Base-by-base conservation (phyloP, 2,888 invertebrate genomes). In the Nasonovia ribisnigri region DNA sequence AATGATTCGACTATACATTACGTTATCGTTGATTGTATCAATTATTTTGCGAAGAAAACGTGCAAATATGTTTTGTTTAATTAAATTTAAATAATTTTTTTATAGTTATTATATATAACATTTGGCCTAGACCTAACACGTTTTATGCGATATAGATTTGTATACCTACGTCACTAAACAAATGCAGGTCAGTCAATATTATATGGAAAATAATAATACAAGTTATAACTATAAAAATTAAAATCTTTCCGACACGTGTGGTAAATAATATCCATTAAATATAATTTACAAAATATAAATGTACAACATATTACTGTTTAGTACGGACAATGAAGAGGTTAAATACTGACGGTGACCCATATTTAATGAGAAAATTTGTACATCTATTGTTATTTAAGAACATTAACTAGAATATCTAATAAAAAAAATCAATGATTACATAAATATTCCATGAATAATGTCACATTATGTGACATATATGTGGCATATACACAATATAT, bases 91-190 rank as follows among this genome's bases (percentile, higher is more conserved):
- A 48, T 46, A 46, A 26, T 10, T 91, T 84, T 91, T 48, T 26
- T 3, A 16, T 42, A 84, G 54, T 91, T 43, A 84, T 91, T 54
- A 84, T 1, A 29, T 29, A 84, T 84, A 84, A 29, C 54, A 54
- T 91, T 87, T 92, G 86, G 46, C 86, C 60, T 60, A 87, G 91
- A 91, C 57, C 43, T 57, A 57, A 86, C 54, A n/a, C 46, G 60
- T 46, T 87, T 48, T 87, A 51, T 91, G n/a, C 20, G n/a, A 91
- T 91, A 54, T 42, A 36, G 77, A 6, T 77, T 77, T 77, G 8
- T 92, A n/a, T 60, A 86, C 57, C 16, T 87, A 60, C 92, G 92
- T 92, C 92, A 92, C 43, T 89, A 60, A 43, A 60, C n/a, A 29
- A 89, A 89, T 43, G 43, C 89, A 43, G 89, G 89, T 43, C 60